Evolutionary conservation across 2,797 vertebrate species (phyloP), one percentile per base, ranked within the genome.

Genomic region (Oophaga sylvatica): DNA sequence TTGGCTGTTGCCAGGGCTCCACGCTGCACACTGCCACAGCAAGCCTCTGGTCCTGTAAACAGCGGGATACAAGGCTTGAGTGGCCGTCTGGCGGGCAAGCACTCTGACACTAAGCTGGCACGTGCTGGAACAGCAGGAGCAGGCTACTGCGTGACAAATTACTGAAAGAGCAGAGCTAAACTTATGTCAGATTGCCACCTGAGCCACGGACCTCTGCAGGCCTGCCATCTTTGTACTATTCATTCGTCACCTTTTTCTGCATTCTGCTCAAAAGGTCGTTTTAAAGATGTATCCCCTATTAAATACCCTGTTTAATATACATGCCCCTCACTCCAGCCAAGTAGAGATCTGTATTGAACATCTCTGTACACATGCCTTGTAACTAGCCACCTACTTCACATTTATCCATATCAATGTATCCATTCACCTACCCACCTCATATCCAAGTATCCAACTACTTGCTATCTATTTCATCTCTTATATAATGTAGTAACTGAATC

Each of bases 41-140:
- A 92, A 95, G 95, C 95, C 95, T 89, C 94, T 91, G 94, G 93
- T 94, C 93, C 84, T 86, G 91, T 92, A 91, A 95, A 93, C 94
- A 93, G 95, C 95, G 95, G 96, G 95, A 93, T 81, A 94, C 93
- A 91, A 91, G 95, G 95, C 92, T 94, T 90, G 93, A 94, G 93
- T 90, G 94, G 93, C 96, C 93, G 96, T 97, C 96, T 97, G 97
- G 96, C 92, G 93, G 93, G 93, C 95, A 92, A 96, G 93, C 92
- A 91, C 93, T 91, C 90, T 92, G 93, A 92, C 93, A 90, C 91
- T 91, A 95, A 95, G 95, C 95, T 94, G 97, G 97, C 97, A 98
- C 97, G 97, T 97, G 97, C 96, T 96, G 94, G 94, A 97, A 95
- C 97, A 97, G 96, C 96, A 94, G 97, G 96, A 94, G 94, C 95